phyloP scores from a whole-genome alignment of 2,888 invertebrate species.

The Leptinotarsa haldemani region DNA sequence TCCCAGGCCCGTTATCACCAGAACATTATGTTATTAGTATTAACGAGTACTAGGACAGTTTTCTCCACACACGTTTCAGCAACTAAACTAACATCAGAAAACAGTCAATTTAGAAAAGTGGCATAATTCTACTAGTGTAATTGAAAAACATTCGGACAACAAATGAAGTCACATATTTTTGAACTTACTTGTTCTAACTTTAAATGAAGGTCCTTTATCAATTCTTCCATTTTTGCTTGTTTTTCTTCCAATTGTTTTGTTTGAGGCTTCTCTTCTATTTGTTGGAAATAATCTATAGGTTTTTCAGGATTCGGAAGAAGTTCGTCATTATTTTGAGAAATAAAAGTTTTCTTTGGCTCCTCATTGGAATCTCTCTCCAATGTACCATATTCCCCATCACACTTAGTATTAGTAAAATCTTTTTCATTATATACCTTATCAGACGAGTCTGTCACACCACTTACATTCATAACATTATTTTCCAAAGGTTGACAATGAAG shows the following conservation, averaged over 20 bases:
- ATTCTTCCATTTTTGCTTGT: background rate
- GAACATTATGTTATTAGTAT: too few relatives aligned
- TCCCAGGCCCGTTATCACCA: too few relatives aligned
- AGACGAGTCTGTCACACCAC: background rate
- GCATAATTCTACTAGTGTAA: too few relatives aligned
- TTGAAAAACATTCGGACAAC: too few relatives aligned
- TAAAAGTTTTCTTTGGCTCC: background rate
- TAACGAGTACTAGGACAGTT: too few relatives aligned
- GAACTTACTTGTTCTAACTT: constrained; percentile 4
- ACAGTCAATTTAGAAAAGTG: too few relatives aligned
- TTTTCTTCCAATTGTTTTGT: background rate
- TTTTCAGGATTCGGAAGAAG: background rate
- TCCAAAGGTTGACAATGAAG: background rate
- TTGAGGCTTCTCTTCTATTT: background rate
- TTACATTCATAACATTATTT: background rate
- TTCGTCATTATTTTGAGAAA: background rate
- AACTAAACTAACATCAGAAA: too few relatives aligned
- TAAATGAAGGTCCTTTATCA: background rate
- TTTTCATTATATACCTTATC: background rate
- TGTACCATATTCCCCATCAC: background rate
- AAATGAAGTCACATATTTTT: background rate
- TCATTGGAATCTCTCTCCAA: background rate
- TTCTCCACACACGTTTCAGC: too few relatives aligned
- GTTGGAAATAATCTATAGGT: background rate
- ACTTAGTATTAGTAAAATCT: background rate